Evolutionary conservation across 2,113 vertebrate genomes (phyloP).

Genomic region (Choloepus hoffmanni): DNA sequence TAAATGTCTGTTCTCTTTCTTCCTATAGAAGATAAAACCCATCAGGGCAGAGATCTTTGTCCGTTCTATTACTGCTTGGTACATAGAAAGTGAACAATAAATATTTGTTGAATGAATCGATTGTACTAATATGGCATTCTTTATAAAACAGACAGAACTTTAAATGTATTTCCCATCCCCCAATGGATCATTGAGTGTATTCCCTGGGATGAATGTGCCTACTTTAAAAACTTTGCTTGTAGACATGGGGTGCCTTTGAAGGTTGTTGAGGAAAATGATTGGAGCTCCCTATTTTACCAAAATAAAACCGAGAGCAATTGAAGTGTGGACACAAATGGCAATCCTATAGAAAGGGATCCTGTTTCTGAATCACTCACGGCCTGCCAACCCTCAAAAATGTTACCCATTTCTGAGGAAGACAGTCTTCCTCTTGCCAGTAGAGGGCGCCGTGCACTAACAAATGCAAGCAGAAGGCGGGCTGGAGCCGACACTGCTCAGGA

Average conservation of each 20-base stretch:
- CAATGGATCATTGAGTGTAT: background rate
- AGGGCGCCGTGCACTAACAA: background rate
- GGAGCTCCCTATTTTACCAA: background rate
- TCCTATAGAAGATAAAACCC: background rate
- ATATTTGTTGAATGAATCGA: background rate
- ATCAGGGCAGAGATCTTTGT: background rate
- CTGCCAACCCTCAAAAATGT: rapidly evolving
- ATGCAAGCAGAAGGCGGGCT: background rate
- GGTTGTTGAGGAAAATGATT: background rate
- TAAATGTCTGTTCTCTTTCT: background rate
- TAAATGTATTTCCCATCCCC: background rate
- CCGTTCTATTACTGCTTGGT: background rate
- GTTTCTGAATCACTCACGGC: background rate
- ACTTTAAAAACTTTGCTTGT: background rate
- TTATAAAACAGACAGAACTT: background rate
- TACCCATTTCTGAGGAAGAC: background rate
- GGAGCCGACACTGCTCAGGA: rapidly evolving
- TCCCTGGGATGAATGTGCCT: background rate
- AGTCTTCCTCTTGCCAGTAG: background rate
- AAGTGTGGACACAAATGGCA: background rate
- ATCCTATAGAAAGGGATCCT: background rate
- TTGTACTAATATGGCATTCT: background rate
- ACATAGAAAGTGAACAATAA: background rate
- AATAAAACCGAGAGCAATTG: background rate
- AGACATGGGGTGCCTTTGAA: background rate